Percentiles rank a stretch among this genome's conserved stretches.
These are phyloP conservation scores for Zaprionus lachaisei DNA, from an alignment of 1,140 invertebrate genomes.

Conservation along the genomic window DNA sequence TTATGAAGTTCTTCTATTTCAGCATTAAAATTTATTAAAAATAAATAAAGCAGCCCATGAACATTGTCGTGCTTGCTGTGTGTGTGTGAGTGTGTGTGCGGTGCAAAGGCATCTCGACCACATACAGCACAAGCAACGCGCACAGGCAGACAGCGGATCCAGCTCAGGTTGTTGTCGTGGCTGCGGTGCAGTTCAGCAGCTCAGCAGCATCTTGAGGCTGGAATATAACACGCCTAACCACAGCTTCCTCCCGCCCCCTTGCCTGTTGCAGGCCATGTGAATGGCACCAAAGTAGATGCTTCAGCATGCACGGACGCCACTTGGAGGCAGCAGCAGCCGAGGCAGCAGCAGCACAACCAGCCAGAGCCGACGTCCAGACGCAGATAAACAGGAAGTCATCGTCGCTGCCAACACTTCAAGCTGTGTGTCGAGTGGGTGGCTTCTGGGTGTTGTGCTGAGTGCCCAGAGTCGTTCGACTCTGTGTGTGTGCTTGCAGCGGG, in stretches of 20 bases:
- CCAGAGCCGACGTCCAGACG: constrained; percentile 62
- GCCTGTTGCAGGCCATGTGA: constrained; percentile 54
- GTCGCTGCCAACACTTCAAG: constrained; percentile 71
- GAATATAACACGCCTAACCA: constrained; percentile 71
- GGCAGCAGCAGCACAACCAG: not conserved
- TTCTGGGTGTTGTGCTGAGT: constrained; percentile 8
- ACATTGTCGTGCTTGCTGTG: not conserved
- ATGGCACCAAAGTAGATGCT: constrained; percentile 79
- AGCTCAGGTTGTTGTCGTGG: constrained; percentile 32
- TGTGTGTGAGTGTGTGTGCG: constrained; percentile 7
- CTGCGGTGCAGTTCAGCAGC: constrained; percentile 31
- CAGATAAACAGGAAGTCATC: constrained; percentile 80
- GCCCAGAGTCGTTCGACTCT: not conserved
- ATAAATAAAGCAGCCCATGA: constrained; percentile 66
- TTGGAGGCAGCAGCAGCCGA: constrained; percentile 34
- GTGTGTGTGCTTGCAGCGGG: not conserved
- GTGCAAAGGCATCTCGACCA: constrained; percentile 61
- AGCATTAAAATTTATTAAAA: constrained; percentile 82
- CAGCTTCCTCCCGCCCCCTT: constrained; percentile 21
- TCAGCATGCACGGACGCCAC: constrained; percentile 80
- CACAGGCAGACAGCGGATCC: constrained; percentile 33
- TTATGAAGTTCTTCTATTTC: constrained; percentile 68
- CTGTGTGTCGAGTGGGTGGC: constrained; percentile 70
- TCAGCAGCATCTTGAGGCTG: constrained; percentile 41
- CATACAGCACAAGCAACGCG: constrained; percentile 43